phyloP scores from a whole-genome alignment of 2,888 invertebrate genomes.

The Macaria liturata region DNA sequence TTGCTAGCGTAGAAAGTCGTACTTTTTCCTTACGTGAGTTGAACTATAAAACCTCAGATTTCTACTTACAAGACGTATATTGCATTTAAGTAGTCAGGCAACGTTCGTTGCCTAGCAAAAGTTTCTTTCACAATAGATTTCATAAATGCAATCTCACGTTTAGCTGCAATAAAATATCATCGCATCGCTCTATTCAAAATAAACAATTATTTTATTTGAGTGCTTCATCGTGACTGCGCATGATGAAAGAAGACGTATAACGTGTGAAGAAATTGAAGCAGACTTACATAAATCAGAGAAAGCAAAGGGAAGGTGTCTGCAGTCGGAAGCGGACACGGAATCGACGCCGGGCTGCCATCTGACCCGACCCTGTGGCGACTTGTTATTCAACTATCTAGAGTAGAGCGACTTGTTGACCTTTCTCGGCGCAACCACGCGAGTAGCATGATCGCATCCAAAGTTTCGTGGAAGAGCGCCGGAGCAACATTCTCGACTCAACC shows the following conservation, averaged over 20 bases:
- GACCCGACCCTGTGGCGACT: slow-evolving; percentile 68
- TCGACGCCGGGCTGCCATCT: slow-evolving; percentile 47
- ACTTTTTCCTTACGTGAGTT: slow-evolving; percentile 69
- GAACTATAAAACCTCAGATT: slow-evolving; percentile 52
- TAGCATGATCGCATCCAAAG: slow-evolving; percentile 8
- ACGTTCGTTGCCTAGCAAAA: slow-evolving; percentile 23
- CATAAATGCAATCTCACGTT: slow-evolving; percentile 42
- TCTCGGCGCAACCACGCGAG: slow-evolving; percentile 31
- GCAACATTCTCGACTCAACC: slow-evolving; percentile 1
- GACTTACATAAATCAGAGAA: slow-evolving; percentile 66
- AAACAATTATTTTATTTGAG: slow-evolving; percentile 33
- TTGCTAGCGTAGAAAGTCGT: slow-evolving; percentile 66
- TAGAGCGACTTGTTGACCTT: slow-evolving; percentile 67
- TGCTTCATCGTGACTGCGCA: slow-evolving; percentile 44
- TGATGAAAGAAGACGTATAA: slow-evolving; percentile 17
- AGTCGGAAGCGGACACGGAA: slow-evolving; percentile 78
- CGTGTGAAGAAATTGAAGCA: slow-evolving; percentile 5
- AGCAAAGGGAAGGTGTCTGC: slow-evolving; percentile 54
- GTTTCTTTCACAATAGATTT: slow-evolving; percentile 49
- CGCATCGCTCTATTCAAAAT: slow-evolving; percentile 32
- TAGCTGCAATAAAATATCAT: slow-evolving; percentile 38
- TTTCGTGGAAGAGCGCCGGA: slow-evolving; percentile 7
- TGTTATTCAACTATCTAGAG: slow-evolving; percentile 69
- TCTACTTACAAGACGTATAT: slow-evolving; percentile 41
- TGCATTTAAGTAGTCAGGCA: slow-evolving; percentile 34